Percentiles rank a stretch among this genome's conserved stretches.
phyloP scores from a whole-genome alignment of 2,113 vertebrate species.

The Sorex fumeus region DNA sequence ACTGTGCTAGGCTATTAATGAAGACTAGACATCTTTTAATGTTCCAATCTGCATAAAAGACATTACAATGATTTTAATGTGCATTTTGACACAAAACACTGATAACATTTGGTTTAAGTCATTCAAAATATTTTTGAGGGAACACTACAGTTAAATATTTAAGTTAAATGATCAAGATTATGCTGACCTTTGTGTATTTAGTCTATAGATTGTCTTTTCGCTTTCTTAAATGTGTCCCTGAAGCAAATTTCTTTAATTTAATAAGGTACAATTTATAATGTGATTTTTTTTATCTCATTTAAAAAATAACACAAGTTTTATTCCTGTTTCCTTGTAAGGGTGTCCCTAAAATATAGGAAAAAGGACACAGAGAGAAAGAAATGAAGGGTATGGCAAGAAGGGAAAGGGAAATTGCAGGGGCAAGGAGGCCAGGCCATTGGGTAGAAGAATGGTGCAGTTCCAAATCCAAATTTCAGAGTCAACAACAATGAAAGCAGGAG shows the following conservation, averaged over 20 bases:
- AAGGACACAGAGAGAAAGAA: too few species aligned
- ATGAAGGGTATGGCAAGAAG: too few species aligned
- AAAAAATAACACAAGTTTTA: too few species aligned
- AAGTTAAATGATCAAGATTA: neutral
- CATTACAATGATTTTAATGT: slow-evolving; percentile 20
- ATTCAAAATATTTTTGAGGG: neutral
- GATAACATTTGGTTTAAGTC: neutral
- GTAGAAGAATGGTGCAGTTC: too few species aligned
- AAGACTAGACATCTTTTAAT: neutral
- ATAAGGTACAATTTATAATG: neutral
- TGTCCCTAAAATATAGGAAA: too few species aligned
- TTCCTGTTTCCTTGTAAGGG: too few species aligned
- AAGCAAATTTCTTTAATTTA: neutral
- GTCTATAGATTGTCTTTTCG: neutral
- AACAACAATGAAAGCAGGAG: too few species aligned
- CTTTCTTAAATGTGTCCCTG: neutral
- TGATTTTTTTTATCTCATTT: neutral
- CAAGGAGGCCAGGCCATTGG: too few species aligned
- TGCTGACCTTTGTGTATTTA: neutral
- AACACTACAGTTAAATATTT: neutral
- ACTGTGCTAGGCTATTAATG: neutral
- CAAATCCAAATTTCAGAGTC: too few species aligned
- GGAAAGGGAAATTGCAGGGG: too few species aligned
- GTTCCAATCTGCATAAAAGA: neutral
- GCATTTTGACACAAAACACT: neutral